Evolutionary conservation across 2,888 invertebrate genomes (phyloP), one percentile per base, ranked within the genome.

Genomic region (Eristalis arbustorum): DNA sequence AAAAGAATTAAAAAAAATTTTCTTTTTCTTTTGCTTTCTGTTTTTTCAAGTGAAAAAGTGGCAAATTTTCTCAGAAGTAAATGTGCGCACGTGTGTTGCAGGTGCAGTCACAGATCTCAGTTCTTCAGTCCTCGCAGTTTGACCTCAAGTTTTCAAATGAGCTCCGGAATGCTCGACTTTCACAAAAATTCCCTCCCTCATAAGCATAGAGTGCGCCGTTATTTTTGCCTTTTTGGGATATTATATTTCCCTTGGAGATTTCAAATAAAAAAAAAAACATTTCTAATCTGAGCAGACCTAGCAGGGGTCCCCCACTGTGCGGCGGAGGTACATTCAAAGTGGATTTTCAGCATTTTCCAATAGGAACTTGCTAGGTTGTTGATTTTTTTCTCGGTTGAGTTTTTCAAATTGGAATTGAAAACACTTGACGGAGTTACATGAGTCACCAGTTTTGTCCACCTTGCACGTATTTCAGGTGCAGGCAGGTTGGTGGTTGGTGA

Each of bases 91-190:
- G 89, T 88, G 85, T 87, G 78, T 72, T 67, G 71, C 76, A 74
- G 61, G 79, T 87, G 87, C 83, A 87, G 62, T 49, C 87, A 87
- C 88, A 78, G 73, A 81, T 62, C 84, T 67, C 76, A 80, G 66
- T 77, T 84, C 57, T 75, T 88, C 84, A 76, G 88, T 88, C 88
- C 88, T 89, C 89, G 84, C 88, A 88, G 89, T 78, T 89, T 81
- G 83, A 89, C 84, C 84, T 89, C 89, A 88, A 84, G 69, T 89
- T 88, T 88, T 88, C 88, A 88, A 89, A 89, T 89, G 89, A 89
- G 79, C 74, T 83, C 25, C 40, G 14, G 42, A 72, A 75, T 56
- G 61, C 37, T 64, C 18, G 23, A 40, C 64, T 79, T 87, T 61
- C 57, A 14, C 28, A 28, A 73, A 73, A 75, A 63, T 75, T 84